Percentiles rank a stretch among this genome's conserved stretches.
phyloP scores from a whole-genome alignment of 2,888 invertebrate species.

The Melanostoma mellinum region DNA sequence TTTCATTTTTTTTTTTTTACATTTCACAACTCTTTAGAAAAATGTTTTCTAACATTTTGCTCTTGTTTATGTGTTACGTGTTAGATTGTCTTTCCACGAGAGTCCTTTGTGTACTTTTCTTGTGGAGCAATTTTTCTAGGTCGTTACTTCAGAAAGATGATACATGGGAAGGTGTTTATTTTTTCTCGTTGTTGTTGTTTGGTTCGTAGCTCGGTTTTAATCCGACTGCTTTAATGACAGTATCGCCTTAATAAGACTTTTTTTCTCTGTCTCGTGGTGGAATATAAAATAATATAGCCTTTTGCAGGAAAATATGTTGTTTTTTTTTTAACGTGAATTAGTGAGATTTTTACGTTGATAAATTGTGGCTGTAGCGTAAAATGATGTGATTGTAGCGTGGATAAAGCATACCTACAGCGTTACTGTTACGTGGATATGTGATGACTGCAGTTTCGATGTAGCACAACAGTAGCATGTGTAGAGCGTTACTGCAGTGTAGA shows the following conservation, averaged over 20 bases:
- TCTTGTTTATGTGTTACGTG: slow-evolving; percentile 33
- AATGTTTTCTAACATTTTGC: slow-evolving; percentile 37
- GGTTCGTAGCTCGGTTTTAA: slow-evolving; percentile 12
- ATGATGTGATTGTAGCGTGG: no score
- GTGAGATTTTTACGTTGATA: no score
- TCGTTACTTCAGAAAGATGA: slow-evolving; percentile 49
- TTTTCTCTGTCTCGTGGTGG: background rate
- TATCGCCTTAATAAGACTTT: slow-evolving; percentile 7
- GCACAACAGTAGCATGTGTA: no score
- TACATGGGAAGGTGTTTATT: slow-evolving; percentile 34
- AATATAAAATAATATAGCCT: no score
- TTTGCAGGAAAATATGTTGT: no score
- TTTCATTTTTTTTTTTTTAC: slow-evolving; percentile 27
- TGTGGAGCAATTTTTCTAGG: slow-evolving; percentile 57
- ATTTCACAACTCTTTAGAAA: slow-evolving; percentile 37
- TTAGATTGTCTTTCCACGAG: slow-evolving; percentile 41
- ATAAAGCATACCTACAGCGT: no score
- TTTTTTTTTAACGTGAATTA: no score
- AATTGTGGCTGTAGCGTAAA: no score
- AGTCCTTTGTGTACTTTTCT: slow-evolving; percentile 53
- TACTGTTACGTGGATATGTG: no score
- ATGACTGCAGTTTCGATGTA: no score
- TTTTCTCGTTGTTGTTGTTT: background rate
- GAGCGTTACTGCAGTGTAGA: no score
- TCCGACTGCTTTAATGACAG: slow-evolving; percentile 40